Base-by-base conservation (phyloP, 64 coral and sea anemone species). In the Anthopleura sola region DNA sequence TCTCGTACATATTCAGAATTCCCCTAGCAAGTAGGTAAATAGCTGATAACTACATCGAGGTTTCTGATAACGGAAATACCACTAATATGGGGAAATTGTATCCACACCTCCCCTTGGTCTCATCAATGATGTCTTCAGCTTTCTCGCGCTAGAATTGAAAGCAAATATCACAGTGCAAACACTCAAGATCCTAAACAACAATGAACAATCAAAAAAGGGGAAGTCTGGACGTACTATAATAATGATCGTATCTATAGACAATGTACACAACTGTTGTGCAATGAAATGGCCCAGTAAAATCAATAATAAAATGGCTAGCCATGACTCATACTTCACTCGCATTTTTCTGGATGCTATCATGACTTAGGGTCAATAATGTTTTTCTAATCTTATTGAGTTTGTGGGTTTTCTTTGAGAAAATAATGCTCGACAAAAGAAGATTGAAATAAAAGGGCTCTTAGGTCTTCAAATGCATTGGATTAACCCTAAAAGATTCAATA, bases 41-140 rank as follows among this genome's bases (percentile, higher is more conserved):
- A 71, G 29, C 66, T 71, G 66, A 71, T 71, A 71, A 71, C 66
- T 71, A 71, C 28, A 71, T 71, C 66, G 28, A 71, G 66, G 66
- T 71, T 71, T 71, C 31, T 31, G n/a, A 71, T 71, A 71, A 71
- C 66, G 66, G 66, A 71, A 71, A 71, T 32, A 71, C 66, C 28
- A 71, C 66, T 71, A 71, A 71, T 32, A 20, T 15, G 66, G 11
- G 66, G 66, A 71, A 71, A 71, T 71, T 71, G 28, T 71, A 71
- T 71, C 66, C 66, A 71, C 66, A 71, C 66, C 66, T 71, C 29
- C 24, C 8, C 29, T 71, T 71, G 66, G 66, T 34, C 66, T 32
- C 66, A 9, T 71, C 66, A 71, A 34, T 34, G 28, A 71, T 71
- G 10, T 17, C 26, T 71, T 62, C n/a, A 17, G 50, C 12, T 71